Base-by-base conservation (phyloP, 2,113 vertebrate species). In the Cyprinus carpio region DNA sequence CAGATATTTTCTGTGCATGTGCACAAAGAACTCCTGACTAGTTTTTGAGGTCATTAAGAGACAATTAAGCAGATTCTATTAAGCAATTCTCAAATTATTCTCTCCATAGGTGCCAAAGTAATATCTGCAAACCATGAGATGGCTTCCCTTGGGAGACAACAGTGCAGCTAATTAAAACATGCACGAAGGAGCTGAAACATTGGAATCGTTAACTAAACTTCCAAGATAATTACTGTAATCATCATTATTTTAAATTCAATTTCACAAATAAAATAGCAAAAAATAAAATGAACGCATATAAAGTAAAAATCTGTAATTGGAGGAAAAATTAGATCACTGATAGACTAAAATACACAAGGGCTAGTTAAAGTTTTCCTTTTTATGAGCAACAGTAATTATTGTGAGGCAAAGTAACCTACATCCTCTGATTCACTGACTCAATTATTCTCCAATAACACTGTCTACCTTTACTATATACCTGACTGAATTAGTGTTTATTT, bases 71-170 rank as follows among this genome's bases (percentile, higher is more conserved):
- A 8, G 18, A 51, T 75, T 49, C 34, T 77, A 69, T 56, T 84
- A 23, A 74, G 88, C 86, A 76, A 81, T 62, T 43, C 69, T 40
- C 15, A 81, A 31, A 74, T 29, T 64, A 29, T 2, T 46, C 43
- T 75, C n/a, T 72, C 20, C 49, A 49, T 65, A 86, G 64, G 40
- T 46, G 46, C 56, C 56, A 58, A 83, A 84, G 67, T 65, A 76
- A 27, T 80, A 80, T 79, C 34, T 75, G 84, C 67, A 81, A 87
- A 81, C 86, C 82, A 84, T 76, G 71, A 75, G 82, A 87, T 18
- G 11, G 69, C 60, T 85, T 89, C 74, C 75, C 75, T 56, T 40
- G 56, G 69, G 65, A 83, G 46, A 58, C 56, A 58, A 83, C 78
- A 79, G 54, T 60, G 13, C 60, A 27, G 77, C 81, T 87, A 65